A percentile compares a stretch with the other conserved stretches of the same genome.
These are phyloP conservation scores for Leptinotarsa tumamoca DNA, from an alignment of 2,888 invertebrate species.

Conservation along the genomic window DNA sequence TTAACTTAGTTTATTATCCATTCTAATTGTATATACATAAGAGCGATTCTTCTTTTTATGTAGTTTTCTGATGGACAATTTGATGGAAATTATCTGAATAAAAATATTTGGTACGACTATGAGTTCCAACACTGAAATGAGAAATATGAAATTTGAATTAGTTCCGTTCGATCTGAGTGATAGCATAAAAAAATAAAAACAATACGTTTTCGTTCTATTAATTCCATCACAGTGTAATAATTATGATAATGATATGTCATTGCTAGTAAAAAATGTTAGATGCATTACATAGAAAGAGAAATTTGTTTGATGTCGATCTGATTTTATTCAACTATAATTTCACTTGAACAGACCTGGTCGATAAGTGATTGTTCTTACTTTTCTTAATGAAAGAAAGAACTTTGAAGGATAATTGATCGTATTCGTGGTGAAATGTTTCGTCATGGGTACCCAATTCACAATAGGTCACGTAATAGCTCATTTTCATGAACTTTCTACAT, in stretches of 20 bases:
- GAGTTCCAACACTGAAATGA: background rate
- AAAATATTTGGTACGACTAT: slow-evolving; percentile 3
- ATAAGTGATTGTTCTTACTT: background rate
- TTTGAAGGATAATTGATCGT: background rate
- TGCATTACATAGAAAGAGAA: slow-evolving; percentile 30
- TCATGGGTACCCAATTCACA: too few relatives aligned
- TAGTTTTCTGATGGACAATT: too few relatives aligned
- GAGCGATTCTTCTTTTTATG: too few relatives aligned
- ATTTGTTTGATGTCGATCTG: slow-evolving; percentile 17
- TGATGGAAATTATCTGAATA: too few relatives aligned
- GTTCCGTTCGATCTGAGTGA: slow-evolving; percentile 22
- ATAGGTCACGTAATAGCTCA: too few relatives aligned
- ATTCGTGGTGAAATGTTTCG: background rate
- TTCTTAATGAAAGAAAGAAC: background rate
- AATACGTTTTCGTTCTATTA: slow-evolving; percentile 31
- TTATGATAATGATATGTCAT: slow-evolving; percentile 25
- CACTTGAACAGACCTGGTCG: slow-evolving; percentile 5
- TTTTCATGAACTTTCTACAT: too few relatives aligned
- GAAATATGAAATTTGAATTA: background rate
- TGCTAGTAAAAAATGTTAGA: slow-evolving; percentile 13
- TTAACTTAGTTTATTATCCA: too few relatives aligned
- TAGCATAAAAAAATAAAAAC: slow-evolving; percentile 26
- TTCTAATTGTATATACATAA: too few relatives aligned
- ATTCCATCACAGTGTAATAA: slow-evolving; percentile 24
- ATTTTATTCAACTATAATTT: slow-evolving; percentile 15